phyloP scores from a whole-genome alignment of 2,113 vertebrate genomes.

The Phalacrocorax pelagicus region DNA sequence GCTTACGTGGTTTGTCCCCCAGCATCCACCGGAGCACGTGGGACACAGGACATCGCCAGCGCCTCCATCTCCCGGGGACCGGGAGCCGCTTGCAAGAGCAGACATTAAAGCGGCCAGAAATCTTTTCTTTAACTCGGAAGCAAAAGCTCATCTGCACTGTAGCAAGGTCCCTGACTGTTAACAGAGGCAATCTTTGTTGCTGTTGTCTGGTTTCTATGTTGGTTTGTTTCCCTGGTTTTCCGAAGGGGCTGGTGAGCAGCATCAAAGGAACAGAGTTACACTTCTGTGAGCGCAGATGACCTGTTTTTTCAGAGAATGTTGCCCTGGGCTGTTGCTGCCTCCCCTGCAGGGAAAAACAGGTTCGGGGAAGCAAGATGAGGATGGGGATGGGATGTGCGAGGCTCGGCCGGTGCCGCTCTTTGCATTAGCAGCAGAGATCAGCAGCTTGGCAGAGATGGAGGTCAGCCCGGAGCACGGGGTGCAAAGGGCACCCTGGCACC shows the following conservation, averaged over 20 bases:
- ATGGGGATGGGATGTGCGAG: neutral
- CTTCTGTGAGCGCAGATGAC: neutral
- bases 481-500: neutral
- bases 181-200: neutral
- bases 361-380: neutral
- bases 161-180: neutral
- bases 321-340: neutral
- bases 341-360: accelerated
- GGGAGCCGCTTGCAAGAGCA: neutral
- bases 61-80: neutral
- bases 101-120: neutral
- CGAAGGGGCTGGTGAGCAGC: neutral
- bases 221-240: neutral
- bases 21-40: neutral
- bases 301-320: neutral
- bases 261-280: neutral
- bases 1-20: neutral
- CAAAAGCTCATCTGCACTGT: neutral
- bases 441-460: neutral
- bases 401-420: accelerated
- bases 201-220: neutral
- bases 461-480: neutral
- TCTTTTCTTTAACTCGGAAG: neutral
- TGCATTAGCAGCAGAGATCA: neutral
- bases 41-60: neutral